phyloP scores from a whole-genome alignment of 2,113 vertebrate species.

The Excalfactoria chinensis region DNA sequence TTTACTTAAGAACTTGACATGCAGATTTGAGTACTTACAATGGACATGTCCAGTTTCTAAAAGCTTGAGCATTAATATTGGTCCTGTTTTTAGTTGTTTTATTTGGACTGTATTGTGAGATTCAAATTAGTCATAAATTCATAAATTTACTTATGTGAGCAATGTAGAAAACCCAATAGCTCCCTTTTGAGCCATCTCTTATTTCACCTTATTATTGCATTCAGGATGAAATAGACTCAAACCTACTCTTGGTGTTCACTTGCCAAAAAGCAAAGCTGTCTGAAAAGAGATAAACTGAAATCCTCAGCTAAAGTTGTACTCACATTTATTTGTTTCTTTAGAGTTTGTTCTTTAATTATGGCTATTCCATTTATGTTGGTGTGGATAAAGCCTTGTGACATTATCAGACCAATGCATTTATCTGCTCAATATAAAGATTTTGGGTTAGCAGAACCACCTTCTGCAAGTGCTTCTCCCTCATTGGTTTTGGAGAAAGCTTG shows the following conservation, averaged over 20 bases:
- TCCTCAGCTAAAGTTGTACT: neutral
- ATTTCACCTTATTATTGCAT: neutral
- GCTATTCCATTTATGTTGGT: neutral
- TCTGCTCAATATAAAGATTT: neutral
- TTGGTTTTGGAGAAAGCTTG: neutral
- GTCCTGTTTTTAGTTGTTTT: neutral
- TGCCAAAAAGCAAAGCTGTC: neutral
- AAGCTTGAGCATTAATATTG: neutral
- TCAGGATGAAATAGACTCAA: neutral
- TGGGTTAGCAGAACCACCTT: neutral
- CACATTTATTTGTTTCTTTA: neutral
- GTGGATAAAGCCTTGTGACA: neutral
- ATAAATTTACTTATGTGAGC: neutral
- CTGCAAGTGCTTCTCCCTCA: neutral
- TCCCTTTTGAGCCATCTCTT: neutral
- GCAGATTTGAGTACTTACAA: neutral
- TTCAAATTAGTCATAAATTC: neutral
- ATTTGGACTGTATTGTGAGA: neutral
- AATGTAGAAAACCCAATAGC: neutral
- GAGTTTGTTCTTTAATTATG: neutral
- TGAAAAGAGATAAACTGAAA: neutral
- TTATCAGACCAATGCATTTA: neutral
- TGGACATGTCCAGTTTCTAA: neutral
- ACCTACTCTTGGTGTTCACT: neutral
- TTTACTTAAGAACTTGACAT: neutral